Evolutionary conservation across 2,113 vertebrate genomes (phyloP), one percentile per base, ranked within the genome.

Genomic region (Callipepla californica): DNA sequence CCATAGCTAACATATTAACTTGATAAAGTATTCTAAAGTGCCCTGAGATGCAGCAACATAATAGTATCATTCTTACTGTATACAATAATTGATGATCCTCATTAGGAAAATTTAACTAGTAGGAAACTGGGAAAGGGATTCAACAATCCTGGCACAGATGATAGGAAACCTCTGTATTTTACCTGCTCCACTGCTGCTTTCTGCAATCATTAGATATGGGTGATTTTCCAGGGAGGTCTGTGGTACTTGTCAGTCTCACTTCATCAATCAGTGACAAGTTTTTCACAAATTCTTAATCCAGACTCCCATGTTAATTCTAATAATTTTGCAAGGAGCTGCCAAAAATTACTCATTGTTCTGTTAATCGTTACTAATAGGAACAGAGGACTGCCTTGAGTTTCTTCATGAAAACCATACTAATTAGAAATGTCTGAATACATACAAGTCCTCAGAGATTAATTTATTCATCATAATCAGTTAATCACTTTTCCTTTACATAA

Each of bases 381-480:
- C 68, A 94, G 96, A 97, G 69, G 78, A 95, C 73, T 96, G 97
- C 95, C 96, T 96, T 87, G 95, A 94, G 93, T 92, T 97, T 94
- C 95, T 96, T 96, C 97, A 97, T 94, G 96, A 97, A 98, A 97
- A 95, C 96, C 94, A 96, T 96, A 82, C 97, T 97, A 98, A 98
- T 98, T 98, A 98, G 95, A 96, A 97, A 97, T 97, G 96, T 97
- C 97, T 98, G 97, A 96, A 97, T 97, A 97, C 97, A 93, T 97
- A 96, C 96, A 97, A 96, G 92, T 97, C 97, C 95, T 97, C 82
- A 48, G 97, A 97, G 97, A 98, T 97, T 98, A 98, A 98, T 98
- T 97, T 98, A 98, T 97, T 97, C 98, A 97, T 98, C 96, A 96
- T 95, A 97, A 97, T 98, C 97, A 97, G 97, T 98, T 98, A 98